phyloP scores from a whole-genome alignment of 2,797 vertebrate genomes.

The Hypotaenidia okinawae region DNA sequence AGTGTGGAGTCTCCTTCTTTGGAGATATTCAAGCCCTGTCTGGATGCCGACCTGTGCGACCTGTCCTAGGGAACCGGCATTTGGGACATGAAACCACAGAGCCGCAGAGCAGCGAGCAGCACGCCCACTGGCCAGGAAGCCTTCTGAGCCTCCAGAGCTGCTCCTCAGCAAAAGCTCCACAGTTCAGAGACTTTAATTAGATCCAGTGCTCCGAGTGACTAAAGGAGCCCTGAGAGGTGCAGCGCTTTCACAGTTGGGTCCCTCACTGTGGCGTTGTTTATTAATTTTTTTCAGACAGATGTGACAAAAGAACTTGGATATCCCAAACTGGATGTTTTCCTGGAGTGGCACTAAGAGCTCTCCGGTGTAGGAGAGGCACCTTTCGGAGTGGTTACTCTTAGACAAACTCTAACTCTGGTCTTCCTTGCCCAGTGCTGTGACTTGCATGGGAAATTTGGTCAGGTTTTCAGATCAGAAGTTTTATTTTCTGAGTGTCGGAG shows the following conservation, averaged over 20 bases:
- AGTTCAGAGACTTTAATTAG: constrained; percentile 63
- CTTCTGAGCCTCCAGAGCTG: neutral
- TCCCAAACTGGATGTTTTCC: neutral
- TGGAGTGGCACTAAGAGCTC: neutral
- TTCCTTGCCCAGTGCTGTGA: neutral
- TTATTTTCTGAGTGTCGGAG: neutral
- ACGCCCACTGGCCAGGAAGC: neutral
- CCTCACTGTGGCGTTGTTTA: neutral
- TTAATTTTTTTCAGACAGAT: constrained; percentile 37
- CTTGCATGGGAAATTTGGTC: neutral
- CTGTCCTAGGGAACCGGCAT: too few relatives aligned
- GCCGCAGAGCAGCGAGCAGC: neutral
- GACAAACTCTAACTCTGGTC: neutral
- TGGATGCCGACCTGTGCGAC: too few relatives aligned
- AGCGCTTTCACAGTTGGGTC: neutral
- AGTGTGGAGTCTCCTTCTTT: too few relatives aligned
- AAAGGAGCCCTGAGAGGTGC: constrained; percentile 8
- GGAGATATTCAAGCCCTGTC: too few relatives aligned
- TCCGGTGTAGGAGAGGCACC: neutral
- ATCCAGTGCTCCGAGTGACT: constrained; percentile 33
- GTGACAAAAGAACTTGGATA: neutral
- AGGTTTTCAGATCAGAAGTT: neutral
- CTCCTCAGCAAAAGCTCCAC: constrained; percentile 11
- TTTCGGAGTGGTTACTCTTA: neutral
- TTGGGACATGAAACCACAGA: too few relatives aligned